phyloP scores from a whole-genome alignment of 2,113 vertebrate genomes.

The Diadophis punctatus region DNA sequence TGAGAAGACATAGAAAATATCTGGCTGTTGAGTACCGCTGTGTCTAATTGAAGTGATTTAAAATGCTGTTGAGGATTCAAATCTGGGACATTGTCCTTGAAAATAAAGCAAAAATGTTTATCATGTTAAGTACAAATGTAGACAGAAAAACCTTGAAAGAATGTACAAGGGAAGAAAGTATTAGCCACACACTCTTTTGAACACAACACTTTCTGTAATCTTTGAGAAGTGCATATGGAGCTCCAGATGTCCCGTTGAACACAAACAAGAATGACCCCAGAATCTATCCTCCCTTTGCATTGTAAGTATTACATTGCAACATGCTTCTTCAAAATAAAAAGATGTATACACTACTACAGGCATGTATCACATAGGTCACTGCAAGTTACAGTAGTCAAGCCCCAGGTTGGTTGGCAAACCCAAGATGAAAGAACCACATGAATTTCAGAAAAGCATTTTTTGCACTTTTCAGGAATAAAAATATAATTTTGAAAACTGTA shows the following conservation, averaged over 20 bases:
- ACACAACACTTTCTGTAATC: background rate
- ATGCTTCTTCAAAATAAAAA: background rate
- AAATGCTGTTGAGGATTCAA: conserved; percentile 70
- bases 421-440: background rate
- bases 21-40: conserved; percentile 65
- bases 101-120: conserved; percentile 11
- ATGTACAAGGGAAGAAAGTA: background rate
- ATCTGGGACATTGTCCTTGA: conserved; percentile 67
- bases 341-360: background rate
- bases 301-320: background rate
- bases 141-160: background rate
- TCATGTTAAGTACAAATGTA: background rate
- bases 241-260: background rate
- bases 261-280: background rate
- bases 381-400: background rate
- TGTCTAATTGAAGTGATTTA: conserved; percentile 61
- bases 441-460: background rate
- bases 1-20: conserved; percentile 72
- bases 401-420: background rate
- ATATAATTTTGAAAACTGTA: background rate
- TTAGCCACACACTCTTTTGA: background rate
- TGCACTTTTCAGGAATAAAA: background rate
- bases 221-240: background rate
- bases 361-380: background rate
- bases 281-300: background rate